phyloP scores from a whole-genome alignment of 2,113 vertebrate species.

The Centrocercus urophasianus region DNA sequence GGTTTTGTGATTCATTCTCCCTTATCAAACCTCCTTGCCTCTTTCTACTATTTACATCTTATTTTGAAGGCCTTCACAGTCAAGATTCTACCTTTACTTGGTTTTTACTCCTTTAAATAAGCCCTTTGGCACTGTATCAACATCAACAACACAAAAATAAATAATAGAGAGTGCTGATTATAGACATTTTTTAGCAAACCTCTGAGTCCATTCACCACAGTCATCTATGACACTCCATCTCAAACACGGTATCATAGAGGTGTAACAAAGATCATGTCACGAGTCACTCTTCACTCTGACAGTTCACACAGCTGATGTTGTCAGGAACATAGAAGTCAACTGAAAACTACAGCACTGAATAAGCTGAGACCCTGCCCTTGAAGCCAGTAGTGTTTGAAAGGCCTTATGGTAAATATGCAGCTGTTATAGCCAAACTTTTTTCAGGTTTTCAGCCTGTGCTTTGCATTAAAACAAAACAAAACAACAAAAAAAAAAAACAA shows the following conservation, averaged over 20 bases:
- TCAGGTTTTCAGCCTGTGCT: background rate
- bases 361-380: background rate
- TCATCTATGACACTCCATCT: background rate
- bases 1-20: slow-evolving; percentile 14
- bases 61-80: background rate
- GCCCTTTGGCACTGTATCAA: background rate
- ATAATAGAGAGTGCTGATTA: background rate
- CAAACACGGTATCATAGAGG: background rate
- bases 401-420: background rate
- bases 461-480: background rate
- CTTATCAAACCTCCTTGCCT: slow-evolving; percentile 7
- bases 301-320: background rate
- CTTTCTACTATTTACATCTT: slow-evolving; percentile 18
- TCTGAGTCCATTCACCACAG: background rate
- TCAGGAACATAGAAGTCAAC: background rate
- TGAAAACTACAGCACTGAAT: background rate
- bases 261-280: background rate
- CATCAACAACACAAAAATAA: background rate
- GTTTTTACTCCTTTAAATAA: background rate
- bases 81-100: background rate
- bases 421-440: background rate
- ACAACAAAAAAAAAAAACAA: background rate
- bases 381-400: background rate
- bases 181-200: background rate
- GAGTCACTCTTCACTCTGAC: background rate